Base-by-base conservation (phyloP, 1,140 invertebrate genomes). In the Saccostrea echinata region DNA sequence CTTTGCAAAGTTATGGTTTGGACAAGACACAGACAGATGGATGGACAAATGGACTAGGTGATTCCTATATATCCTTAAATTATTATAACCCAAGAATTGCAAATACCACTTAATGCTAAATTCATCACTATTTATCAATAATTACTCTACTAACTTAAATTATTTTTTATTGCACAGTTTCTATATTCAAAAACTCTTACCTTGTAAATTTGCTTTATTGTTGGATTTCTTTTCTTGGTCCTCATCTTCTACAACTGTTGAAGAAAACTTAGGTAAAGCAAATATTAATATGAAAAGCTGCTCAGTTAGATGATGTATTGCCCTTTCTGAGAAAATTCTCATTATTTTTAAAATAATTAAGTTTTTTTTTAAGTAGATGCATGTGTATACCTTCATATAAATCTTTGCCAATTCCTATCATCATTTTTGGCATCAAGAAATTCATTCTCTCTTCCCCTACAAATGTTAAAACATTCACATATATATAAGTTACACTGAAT, bases 351-450 rank as follows among this genome's bases (percentile, higher is more conserved):
- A 57, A 57, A 18, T 0, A 57, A 57, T 18, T 1, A 57, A 53
- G 12, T 53, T 53, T 53, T 8, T 8, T 53, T 13, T 57, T 57
- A 6, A 61, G n/a, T n/a, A 61, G 4, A n/a, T 61, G n/a, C n/a
- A n/a, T n/a, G n/a, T 61, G 0, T 18, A n/a, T 76, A 76, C 68
- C 68, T 76, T 76, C 68, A 76, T 30, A 76, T 30, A 30, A 76
- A 76, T 76, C 68, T 27, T 76, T 76, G 13, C 33, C 11, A 30
- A 27, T 76, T 76, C 68, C 68, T 30, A 76, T 76, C 24, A 30
- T 76, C 68, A 76, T 76, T 27, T 76, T 76, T 76, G 68, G 68
- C 68, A 76, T 76, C 27, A 76, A 30, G 11, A 76, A 76, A 76
- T 76, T 33, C 68, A 76, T 76, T 76, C 68, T 76, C 30, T 76